Base-by-base conservation (phyloP, 2,113 vertebrate species). In the Australoheros scitulus region DNA sequence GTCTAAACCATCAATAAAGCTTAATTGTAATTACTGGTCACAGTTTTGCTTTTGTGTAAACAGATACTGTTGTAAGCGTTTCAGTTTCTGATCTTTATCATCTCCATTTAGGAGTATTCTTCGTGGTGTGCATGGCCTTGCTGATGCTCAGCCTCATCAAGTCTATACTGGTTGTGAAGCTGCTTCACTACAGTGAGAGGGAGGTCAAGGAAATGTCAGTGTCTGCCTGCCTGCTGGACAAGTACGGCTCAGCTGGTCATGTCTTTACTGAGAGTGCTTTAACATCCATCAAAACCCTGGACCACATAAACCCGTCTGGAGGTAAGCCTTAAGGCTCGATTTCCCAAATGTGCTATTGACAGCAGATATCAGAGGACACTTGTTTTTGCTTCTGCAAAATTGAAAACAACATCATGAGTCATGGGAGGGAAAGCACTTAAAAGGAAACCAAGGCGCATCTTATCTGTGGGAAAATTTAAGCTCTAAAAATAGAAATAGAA, bases 121-220 rank as follows among this genome's bases (percentile, higher is more conserved):
- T 97, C 38, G 95, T 82, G 0, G 94, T 96, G 84, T 97, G 96
- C 87, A 97, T 96, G 97, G 96, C 95, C 7, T 76, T 98, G 60
- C 91, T 97, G 93, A 95, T 97, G 79, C 95, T 97, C 83, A 97
- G 97, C 61, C 93, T 97, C 61, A 94, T 91, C 4, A 96, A 96
- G 88, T 97, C 97, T 34, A 97, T 97, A 65, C 68, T 98, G 75
- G 92, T 97, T 80, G 93, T 97, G 86, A 97, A 95, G 87, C 95
- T 96, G 77, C 95, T 98, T 64, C 92, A 97, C 41, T 88, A 95
- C 91, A 83, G 94, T 9, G 91, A 94, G 17, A 92, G 88, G 24
- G 93, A 91, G 86, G 83, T 94, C 55, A 92, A 80, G 82, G 79
- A 89, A n/a, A 94, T 95, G 92, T 94, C 97, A 1, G 74, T 95